Percentiles rank a stretch among this genome's conserved stretches.
Evolutionary conservation across 2,888 invertebrate species (phyloP).

Genomic region (Aleiodes leptofemur): DNA sequence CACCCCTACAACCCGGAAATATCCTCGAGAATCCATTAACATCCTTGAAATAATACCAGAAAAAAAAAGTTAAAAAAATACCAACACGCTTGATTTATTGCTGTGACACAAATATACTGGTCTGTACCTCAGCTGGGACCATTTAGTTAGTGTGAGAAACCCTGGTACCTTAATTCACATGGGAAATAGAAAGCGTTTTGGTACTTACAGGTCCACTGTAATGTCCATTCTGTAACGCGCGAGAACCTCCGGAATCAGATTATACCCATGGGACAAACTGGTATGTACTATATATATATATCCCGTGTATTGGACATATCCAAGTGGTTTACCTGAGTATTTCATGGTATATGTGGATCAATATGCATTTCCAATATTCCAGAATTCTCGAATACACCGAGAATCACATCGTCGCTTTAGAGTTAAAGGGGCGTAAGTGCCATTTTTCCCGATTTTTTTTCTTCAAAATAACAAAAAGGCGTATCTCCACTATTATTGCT

Average conservation of each 20-base stretch:
- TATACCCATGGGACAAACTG: conserved; percentile 33
- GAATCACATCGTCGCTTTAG: too few species aligned
- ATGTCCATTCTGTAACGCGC: conserved; percentile 25
- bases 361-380: conserved; percentile 19
- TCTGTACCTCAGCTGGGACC: conserved; percentile 23
- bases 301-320: conserved; percentile 20
- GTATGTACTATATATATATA: neutral
- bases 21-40: too few species aligned
- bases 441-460: too few species aligned
- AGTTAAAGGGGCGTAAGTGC: too few species aligned
- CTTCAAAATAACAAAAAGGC: too few species aligned
- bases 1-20: too few species aligned
- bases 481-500: too few species aligned
- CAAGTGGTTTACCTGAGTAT: neutral
- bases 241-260: conserved; percentile 37
- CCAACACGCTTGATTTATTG: conserved; percentile 26
- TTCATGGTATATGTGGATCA: conserved; percentile 1
- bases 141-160: conserved; percentile 38
- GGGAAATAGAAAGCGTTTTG: conserved; percentile 41
- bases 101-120: conserved; percentile 17
- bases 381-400: neutral
- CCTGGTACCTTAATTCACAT: conserved; percentile 1
- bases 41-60: too few species aligned
- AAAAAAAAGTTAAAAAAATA: neutral
- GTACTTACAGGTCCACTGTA: conserved; percentile 43